Evolutionary conservation across 2,797 vertebrate species (phyloP).

Genomic region (Tauraco hartlaubi): DNA sequence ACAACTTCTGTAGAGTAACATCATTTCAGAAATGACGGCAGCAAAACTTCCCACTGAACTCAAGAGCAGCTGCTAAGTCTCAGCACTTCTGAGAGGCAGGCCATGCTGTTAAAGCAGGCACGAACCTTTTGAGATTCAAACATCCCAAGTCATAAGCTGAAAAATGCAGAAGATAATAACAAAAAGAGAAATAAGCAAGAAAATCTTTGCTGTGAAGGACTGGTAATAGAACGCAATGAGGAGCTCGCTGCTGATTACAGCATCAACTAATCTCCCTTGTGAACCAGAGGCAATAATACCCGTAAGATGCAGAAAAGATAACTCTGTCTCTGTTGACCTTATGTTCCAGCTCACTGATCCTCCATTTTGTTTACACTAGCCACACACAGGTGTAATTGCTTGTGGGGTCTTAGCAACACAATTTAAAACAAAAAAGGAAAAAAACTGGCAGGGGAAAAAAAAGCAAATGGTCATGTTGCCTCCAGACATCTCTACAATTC

Average conservation of each 20-base stretch:
- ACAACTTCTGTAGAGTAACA: neutral
- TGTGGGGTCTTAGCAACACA: neutral
- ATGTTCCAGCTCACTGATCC: neutral
- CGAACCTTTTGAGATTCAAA: neutral
- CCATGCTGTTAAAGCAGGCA: neutral
- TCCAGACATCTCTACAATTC: neutral
- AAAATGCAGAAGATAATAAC: neutral
- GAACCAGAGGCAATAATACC: neutral
- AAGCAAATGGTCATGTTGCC: neutral
- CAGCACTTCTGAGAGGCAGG: neutral
- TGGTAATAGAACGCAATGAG: neutral
- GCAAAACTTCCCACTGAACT: neutral
- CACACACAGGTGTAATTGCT: neutral
- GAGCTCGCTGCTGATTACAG: neutral
- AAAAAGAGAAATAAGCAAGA: conserved; percentile 14
- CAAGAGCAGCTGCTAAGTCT: neutral
- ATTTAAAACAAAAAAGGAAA: neutral
- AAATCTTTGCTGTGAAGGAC: neutral
- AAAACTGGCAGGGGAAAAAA: neutral
- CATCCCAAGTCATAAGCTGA: neutral
- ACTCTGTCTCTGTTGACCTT: neutral
- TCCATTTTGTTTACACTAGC: neutral
- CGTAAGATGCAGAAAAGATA: neutral
- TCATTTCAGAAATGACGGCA: neutral
- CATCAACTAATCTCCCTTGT: neutral